Base-by-base conservation (phyloP, 1,140 invertebrate genomes). In the Mesaphorura yosii region DNA sequence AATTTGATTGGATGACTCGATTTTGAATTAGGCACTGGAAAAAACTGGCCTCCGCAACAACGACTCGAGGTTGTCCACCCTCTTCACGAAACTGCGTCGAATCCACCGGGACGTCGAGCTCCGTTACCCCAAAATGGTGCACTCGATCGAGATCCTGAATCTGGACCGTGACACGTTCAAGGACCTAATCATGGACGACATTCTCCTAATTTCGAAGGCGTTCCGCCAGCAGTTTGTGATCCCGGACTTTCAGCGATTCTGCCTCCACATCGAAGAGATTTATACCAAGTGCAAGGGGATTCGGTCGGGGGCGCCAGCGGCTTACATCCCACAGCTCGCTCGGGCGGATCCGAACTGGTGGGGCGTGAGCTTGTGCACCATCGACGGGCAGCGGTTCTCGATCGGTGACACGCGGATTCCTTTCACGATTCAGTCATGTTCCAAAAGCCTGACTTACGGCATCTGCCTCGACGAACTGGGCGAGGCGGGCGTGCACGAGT, bases 391-490 rank as follows among this genome's bases (percentile, higher is more conserved):
- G 70, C 73, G 88, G 59, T 92, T 83, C 70, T 92, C 89, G 14
- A 84, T 96, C 42, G 94, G 94, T 31, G 91, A 98, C 68, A 83
- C 84, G 2, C 80, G 80, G 28, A 76, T 89, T 42, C 89, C 90
- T n/a, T 96, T 97, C 68, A 96, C 92, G n/a, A 76, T 98, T 28
- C 94, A 98, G 69, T 94, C 90, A 38, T 51, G 19, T 47, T 90
- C 88, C 67, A 97, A 97, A 72, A 91, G 93, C 1, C 72, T 98
- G 57, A 95, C 87, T 29, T 98, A 98, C 72, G 91, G 88, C 0
- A 90, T 97, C 67, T 91, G 89, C 22, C 73, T 96, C 40, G 87
- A 91, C 69, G 86, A 91, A 62, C 70, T 95, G 15, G 87, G 90
- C 0, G 80, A 84, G 41, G 87, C 95, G 64, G 77, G 83, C 19